Base-by-base conservation (phyloP, 2,888 invertebrate genomes). In the Microplitis manilae region DNA sequence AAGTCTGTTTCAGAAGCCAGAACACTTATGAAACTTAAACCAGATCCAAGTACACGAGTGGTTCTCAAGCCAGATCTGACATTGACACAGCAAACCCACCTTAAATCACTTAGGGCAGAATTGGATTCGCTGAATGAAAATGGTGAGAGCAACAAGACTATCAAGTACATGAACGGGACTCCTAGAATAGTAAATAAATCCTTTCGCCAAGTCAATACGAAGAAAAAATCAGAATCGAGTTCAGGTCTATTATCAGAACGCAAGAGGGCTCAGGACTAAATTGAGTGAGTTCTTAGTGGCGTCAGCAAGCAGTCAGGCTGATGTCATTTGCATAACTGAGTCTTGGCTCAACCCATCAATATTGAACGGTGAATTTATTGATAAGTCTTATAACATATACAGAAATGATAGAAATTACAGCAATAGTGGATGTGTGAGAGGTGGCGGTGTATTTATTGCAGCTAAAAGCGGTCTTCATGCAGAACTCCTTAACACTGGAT, bases 401-500 rank as follows among this genome's bases (percentile, higher is more conserved):
- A 39, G 69, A 41, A 69, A 15, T 8, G 69, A 69, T 40, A 69
- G 69, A 40, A 17, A 40, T 40, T 40, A 69, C 9, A 69, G 6
- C n/a, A 41, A 7, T 15, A n/a, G 40, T 30, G n/a, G 39, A 40
- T 39, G 15, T 69, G 39, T 7, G 1, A 38, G 69, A 17, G 62
- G 62, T n/a, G 62, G 62, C 6, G 1, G 17, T 17, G 17, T 62
- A 17, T 62, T 62, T n/a, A 62, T 62, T 62, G 62, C 62, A 4
- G 15, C 17, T 1, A 62, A 62, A 7, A n/a, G 62, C n/a, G 17
- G 6, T 17, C 0, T 62, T 4, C 7, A 17, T 5, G 62, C 62
- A 17, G 62, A 62, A 62, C 62, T 62, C 7, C 5, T 62, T n/a
- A 62, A n/a, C 62, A 17, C n/a, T 17, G n/a, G 62, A 62, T 5